These are phyloP conservation scores for Phymorhynchus buccinoides DNA, from an alignment of 1,140 invertebrate genomes.

Conservation along the genomic window DNA sequence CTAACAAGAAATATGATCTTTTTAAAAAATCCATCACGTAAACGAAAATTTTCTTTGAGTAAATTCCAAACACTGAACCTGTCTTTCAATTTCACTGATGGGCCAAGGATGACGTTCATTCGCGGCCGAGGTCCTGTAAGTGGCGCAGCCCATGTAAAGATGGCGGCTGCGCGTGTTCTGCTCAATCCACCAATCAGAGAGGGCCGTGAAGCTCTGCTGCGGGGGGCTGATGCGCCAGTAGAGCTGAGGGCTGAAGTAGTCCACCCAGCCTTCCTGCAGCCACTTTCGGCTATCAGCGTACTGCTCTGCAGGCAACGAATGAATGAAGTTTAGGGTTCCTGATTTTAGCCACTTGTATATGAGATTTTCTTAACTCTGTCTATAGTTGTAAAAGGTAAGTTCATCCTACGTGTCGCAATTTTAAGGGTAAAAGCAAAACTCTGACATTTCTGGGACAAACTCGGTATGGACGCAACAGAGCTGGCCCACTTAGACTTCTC, in stretches of 20 bases:
- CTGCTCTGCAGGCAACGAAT: constrained; percentile 38
- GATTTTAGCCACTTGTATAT: too few species aligned
- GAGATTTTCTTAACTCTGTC: too few species aligned
- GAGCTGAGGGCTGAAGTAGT: constrained; percentile 68
- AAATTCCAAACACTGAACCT: constrained; percentile 37
- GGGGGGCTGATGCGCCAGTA: constrained; percentile 69
- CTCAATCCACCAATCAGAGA: constrained; percentile 68
- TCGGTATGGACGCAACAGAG: too few species aligned
- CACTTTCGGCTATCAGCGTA: constrained; percentile 68
- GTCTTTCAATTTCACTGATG: constrained; percentile 57
- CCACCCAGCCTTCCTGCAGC: constrained; percentile 68
- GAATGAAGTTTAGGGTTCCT: too few species aligned
- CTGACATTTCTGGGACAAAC: too few species aligned
- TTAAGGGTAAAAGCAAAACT: too few species aligned
- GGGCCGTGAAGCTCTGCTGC: constrained; percentile 63
- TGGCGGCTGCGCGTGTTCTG: constrained; percentile 55
- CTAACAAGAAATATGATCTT: too few species aligned
- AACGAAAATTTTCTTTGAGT: background rate
- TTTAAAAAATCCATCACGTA: background rate
- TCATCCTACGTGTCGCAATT: too few species aligned
- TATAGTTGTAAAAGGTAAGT: too few species aligned
- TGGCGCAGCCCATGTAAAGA: constrained; percentile 60
- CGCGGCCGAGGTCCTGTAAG: constrained; percentile 45
- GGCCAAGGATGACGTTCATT: constrained; percentile 59
- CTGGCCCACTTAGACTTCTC: too few species aligned